Evolutionary conservation across 2,888 invertebrate species (phyloP).

Genomic region (Sarcophaga carnaria): DNA sequence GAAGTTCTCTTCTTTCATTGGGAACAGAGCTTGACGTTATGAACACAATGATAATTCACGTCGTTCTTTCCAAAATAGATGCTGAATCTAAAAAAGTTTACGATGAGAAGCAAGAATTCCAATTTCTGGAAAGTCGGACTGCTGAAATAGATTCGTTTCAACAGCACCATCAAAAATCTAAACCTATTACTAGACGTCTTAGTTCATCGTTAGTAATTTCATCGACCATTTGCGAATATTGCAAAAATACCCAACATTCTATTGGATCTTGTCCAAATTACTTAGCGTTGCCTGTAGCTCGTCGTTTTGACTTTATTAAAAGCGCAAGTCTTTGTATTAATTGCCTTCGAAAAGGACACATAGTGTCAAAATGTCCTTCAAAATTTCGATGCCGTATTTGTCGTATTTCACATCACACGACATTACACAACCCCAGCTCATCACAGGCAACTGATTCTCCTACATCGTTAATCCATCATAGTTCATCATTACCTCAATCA

Average conservation of each 20-base stretch:
- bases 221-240: not conserved
- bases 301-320: not conserved
- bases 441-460: too few relatives aligned
- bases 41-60: not conserved
- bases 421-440: too few relatives aligned
- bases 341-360: slow-evolving; percentile 12
- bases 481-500: too few relatives aligned
- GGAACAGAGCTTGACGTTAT: not conserved
- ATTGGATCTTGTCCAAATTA: not conserved
- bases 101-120: slow-evolving; percentile 27
- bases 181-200: too few relatives aligned
- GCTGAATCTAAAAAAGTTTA: not conserved
- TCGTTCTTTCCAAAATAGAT: not conserved
- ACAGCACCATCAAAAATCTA: too few relatives aligned
- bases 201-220: too few relatives aligned
- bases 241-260: not conserved
- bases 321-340: not conserved
- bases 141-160: not conserved
- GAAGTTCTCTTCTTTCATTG: slow-evolving; percentile 7
- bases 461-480: too few relatives aligned
- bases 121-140: slow-evolving; percentile 18
- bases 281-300: too few relatives aligned
- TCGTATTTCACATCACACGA: not conserved
- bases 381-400: not conserved
- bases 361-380: too few relatives aligned